Base-by-base conservation (phyloP, 2,797 vertebrate species). In the Podarcis lilfordi region DNA sequence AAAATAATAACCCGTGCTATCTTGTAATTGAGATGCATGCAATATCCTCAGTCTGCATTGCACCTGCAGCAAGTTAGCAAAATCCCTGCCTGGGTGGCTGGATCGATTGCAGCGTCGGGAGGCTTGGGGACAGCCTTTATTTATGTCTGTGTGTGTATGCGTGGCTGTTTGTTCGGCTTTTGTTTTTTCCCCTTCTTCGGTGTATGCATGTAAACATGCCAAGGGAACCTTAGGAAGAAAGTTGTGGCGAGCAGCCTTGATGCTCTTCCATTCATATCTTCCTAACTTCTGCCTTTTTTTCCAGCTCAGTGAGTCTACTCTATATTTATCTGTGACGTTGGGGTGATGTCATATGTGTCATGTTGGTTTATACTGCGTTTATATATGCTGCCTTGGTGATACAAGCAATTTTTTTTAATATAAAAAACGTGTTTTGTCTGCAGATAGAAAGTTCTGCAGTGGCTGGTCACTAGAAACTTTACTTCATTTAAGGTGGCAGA, bases 61-160 rank as follows among this genome's bases (percentile, higher is more conserved):
- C 78, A 55, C 88, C 50, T 81, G 78, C 84, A 81, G 88, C 78
- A 76, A 81, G 77, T 81, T 89, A 45, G 43, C 43, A 55, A 64
- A 55, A 75, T n/a, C 29, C 40, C 55, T 45, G 59, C 80, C 45
- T 76, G 27, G 37, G 37, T 64, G 69, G 6, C 32, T 68, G 64
- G 8, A 32, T 77, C 19, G 59, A 27, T 35, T 13, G 81, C 61
- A 8, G 5, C 23, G 21, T 27, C 19, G 11, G 40, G 23, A 75
- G 50, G 35, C 79, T 35, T 32, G 17, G 69, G 37, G 43, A 29
- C 15, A 32, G n/a, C 2, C 37, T 43, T 21, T 80, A 23, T 45
- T 25, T 77, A 55, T 6, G 35, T n/a, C 45, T 32, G 4, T 11
- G 29, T 3, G 4, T 9, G 2, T 43, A 23, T 7, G 2, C 37